These are phyloP conservation scores for Alectura lathami DNA, from an alignment of 2,113 vertebrate genomes.

Conservation along the genomic window DNA sequence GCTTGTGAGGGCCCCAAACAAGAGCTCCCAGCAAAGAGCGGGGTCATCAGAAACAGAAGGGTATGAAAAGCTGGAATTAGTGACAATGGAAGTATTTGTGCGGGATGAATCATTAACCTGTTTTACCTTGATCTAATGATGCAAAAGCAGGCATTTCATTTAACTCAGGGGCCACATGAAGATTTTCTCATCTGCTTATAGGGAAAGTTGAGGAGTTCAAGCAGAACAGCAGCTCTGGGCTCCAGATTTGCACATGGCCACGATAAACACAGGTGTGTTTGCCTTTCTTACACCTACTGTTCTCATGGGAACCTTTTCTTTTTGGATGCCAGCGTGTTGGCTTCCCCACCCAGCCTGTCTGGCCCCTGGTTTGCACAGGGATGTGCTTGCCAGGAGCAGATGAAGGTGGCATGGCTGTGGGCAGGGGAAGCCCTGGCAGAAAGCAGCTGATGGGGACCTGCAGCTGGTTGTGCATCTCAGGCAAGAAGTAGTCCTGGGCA, in stretches of 20 bases:
- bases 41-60: neutral
- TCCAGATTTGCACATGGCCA: neutral
- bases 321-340: accelerated
- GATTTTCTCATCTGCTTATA: accelerated
- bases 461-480: accelerated
- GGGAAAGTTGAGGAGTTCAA: neutral
- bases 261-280: neutral
- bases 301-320: neutral
- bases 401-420: accelerated
- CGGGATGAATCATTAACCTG: neutral
- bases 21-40: neutral
- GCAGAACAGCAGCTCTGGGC: neutral
- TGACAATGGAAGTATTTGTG: neutral
- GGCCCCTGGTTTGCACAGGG: accelerated
- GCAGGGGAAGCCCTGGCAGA: neutral
- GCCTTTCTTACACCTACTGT: neutral
- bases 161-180: accelerated
- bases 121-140: neutral
- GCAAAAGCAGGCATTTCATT: neutral
- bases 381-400: neutral
- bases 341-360: accelerated
- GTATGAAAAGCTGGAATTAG: neutral
- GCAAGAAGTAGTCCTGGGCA: neutral
- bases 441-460: neutral
- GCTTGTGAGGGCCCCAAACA: accelerated